phyloP scores from a whole-genome alignment of 2,113 vertebrate species.

The Nanorana parkeri region DNA sequence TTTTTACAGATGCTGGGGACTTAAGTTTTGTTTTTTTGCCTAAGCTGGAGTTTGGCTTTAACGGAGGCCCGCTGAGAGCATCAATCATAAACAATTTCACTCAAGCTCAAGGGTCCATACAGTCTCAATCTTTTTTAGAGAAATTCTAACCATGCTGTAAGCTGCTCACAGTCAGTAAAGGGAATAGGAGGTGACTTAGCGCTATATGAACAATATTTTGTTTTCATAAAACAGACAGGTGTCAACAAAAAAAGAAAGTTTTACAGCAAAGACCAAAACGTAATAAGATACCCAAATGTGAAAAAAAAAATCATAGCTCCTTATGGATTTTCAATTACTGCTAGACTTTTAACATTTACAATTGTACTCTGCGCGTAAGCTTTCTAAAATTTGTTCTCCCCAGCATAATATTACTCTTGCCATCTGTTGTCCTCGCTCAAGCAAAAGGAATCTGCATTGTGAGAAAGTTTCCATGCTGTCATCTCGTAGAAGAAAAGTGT shows the following conservation, averaged over 20 bases:
- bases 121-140: background rate
- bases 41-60: no score
- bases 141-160: background rate
- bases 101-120: no score
- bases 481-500: conserved; percentile 44
- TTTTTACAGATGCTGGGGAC: no score
- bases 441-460: conserved; percentile 50
- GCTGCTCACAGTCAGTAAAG: background rate
- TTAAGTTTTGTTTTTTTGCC: no score
- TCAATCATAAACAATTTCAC: no score
- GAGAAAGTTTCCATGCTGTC: conserved; percentile 56
- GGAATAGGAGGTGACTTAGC: background rate
- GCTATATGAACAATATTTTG: background rate
- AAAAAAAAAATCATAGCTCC: conserved; percentile 39
- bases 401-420: conserved; percentile 55
- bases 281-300: conserved; percentile 26
- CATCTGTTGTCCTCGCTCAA: conserved; percentile 53
- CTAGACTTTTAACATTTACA: conserved; percentile 56
- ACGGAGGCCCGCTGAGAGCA: no score
- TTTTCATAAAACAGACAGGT: conserved; percentile 23
- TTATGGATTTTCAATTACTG: conserved; percentile 55
- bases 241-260: conserved; percentile 39
- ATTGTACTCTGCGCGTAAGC: conserved; percentile 51
- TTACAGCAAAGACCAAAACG: conserved; percentile 36
- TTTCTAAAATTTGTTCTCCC: conserved; percentile 55